Percentiles rank a stretch among this genome's conserved stretches.
Conservation (phyloP, 2,888 invertebrate genomes). For the Ectemnius cavifrons region DNA sequence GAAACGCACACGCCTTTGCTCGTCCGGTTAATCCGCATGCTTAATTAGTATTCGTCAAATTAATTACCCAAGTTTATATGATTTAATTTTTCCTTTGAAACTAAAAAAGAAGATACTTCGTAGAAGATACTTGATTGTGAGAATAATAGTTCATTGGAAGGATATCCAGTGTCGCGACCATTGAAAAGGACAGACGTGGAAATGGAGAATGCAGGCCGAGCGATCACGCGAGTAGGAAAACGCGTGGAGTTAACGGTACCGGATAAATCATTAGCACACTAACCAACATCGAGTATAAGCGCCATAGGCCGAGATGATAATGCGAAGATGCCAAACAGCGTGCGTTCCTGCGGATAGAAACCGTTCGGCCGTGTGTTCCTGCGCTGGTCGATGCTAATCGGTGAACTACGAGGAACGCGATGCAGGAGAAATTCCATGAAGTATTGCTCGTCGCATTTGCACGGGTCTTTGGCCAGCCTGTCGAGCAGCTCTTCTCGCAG, state of each 20-base stretch:
- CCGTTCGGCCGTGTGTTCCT: not conserved
- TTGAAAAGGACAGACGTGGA: not conserved
- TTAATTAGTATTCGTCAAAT: slow-evolving; percentile 22
- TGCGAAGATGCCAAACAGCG: slow-evolving; percentile 10
- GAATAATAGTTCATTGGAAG: too few relatives aligned
- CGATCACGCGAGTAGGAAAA: slow-evolving; percentile 19
- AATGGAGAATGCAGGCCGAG: not conserved
- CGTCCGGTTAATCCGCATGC: slow-evolving; percentile 19
- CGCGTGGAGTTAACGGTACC: slow-evolving; percentile 49
- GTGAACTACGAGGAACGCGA: too few relatives aligned
- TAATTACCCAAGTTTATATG: too few relatives aligned
- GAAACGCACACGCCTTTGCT: slow-evolving; percentile 18
- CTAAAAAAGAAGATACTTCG: too few relatives aligned
- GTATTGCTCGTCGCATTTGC: too few relatives aligned
- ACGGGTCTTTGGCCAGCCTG: too few relatives aligned
- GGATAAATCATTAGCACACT: slow-evolving; percentile 62
- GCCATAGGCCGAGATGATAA: not conserved
- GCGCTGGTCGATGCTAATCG: slow-evolving; percentile 2
- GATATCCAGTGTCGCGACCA: too few relatives aligned
- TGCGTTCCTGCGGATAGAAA: not conserved
- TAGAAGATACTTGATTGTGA: too few relatives aligned
- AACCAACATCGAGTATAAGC: slow-evolving; percentile 55
- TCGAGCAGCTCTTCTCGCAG: too few relatives aligned
- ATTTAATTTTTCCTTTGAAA: too few relatives aligned
- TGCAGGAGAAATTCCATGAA: too few relatives aligned